Conservation (phyloP, 2,888 invertebrate genomes). For the Macrosiphum euphorbiae region DNA sequence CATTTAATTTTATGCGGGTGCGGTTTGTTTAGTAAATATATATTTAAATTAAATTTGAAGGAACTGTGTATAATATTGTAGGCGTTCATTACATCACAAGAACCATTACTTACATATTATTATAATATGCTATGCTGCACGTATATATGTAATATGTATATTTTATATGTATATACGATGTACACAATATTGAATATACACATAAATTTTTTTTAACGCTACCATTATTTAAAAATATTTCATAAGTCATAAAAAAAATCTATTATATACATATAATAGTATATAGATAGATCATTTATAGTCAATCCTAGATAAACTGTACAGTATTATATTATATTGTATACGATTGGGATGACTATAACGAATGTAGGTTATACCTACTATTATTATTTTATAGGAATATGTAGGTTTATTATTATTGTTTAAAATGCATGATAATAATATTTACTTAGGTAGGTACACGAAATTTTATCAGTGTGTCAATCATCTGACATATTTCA, state of each 20-base stretch:
- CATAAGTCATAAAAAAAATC: background rate
- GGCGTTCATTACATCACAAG: conserved; percentile 26
- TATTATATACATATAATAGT: background rate
- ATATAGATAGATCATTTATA: background rate
- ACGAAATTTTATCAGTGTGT: background rate
- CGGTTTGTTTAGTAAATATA: conserved; percentile 1
- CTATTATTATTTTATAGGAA: background rate
- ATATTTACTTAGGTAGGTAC: background rate
- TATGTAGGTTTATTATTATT: background rate
- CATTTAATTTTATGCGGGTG: conserved; percentile 18
- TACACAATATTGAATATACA: background rate
- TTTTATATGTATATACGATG: background rate
- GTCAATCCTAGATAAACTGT: background rate
- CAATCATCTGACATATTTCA: background rate
- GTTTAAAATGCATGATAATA: background rate
- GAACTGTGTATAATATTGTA: background rate
- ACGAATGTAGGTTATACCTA: background rate
- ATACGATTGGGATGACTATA: background rate
- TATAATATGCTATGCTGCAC: background rate
- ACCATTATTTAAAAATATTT: background rate
- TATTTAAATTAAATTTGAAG: conserved; percentile 32
- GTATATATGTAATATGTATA: background rate
- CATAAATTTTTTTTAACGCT: background rate
- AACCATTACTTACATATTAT: background rate
- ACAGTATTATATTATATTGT: background rate